Percentiles rank a stretch among this genome's conserved stretches.
Conservation (phyloP, 2,888 invertebrate species). For the Morpho deidamia region DNA sequence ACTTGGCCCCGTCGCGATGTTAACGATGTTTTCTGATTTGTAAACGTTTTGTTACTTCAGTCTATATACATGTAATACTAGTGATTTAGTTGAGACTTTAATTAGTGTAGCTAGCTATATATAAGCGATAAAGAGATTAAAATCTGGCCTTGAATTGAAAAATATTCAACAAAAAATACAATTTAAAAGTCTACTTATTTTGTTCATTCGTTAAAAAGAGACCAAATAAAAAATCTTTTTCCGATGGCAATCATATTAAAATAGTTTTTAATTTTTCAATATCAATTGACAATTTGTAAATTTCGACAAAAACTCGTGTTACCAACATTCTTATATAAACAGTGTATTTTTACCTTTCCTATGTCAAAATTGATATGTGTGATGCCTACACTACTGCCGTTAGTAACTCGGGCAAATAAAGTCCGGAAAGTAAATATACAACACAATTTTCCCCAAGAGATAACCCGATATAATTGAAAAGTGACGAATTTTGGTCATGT, state of each 20-base stretch:
- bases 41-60: background rate
- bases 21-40: constrained; percentile 20
- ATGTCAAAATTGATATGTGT: constrained; percentile 40
- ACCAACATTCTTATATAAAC: constrained; percentile 29
- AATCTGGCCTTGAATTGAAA: too few species aligned
- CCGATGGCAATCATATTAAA: too few species aligned
- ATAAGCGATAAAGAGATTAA: too few species aligned
- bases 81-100: too few species aligned
- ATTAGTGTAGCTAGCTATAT: too few species aligned
- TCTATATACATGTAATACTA: background rate
- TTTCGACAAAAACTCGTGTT: too few species aligned
- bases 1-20: constrained; percentile 12
- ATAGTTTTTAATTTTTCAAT: too few species aligned
- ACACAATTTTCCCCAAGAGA: constrained; percentile 21
- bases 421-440: constrained; percentile 22
- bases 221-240: too few species aligned
- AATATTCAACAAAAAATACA: too few species aligned
- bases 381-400: constrained; percentile 15
- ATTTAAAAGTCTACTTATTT: too few species aligned
- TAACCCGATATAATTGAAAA: constrained; percentile 26
- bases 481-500: constrained; percentile 8
- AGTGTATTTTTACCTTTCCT: constrained; percentile 36
- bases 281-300: too few species aligned
- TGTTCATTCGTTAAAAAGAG: too few species aligned
- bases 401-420: constrained; percentile 30